Percentiles rank a stretch among this genome's conserved stretches.
Evolutionary conservation across 2,888 invertebrate genomes (phyloP).

Genomic region (Luperina testacea): DNA sequence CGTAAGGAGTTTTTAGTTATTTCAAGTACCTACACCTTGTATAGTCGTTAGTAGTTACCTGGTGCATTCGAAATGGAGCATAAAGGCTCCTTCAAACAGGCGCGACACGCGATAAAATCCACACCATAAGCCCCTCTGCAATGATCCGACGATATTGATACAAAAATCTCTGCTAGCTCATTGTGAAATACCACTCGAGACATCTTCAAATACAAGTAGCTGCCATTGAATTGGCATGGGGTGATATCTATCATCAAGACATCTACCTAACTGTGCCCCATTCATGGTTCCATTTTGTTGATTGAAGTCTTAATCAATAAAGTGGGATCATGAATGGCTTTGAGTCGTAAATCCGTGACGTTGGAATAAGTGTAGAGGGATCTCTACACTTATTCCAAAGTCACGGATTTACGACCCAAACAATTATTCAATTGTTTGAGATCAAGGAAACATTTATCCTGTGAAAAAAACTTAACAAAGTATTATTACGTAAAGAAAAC

Average conservation of each 20-base stretch:
- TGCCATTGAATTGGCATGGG: conserved; percentile 8
- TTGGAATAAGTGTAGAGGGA: background rate
- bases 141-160: background rate
- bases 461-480: background rate
- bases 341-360: background rate
- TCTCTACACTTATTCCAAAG: too few relatives aligned
- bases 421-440: background rate
- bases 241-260: background rate
- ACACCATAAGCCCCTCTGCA: too few relatives aligned
- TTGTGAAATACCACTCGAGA: background rate
- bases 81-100: too few relatives aligned
- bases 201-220: background rate
- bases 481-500: background rate
- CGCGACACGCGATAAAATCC: too few relatives aligned
- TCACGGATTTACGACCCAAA: too few relatives aligned
- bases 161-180: background rate
- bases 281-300: conserved; percentile 38
- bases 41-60: too few relatives aligned
- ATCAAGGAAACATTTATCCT: background rate
- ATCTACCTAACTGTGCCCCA: background rate
- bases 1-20: too few relatives aligned
- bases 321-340: conserved; percentile 1
- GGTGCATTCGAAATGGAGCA: too few relatives aligned
- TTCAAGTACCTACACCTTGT: too few relatives aligned
- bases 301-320: conserved; percentile 37